Conservation (phyloP, 1,140 invertebrate genomes). For the Dufourea novaeangliae region DNA sequence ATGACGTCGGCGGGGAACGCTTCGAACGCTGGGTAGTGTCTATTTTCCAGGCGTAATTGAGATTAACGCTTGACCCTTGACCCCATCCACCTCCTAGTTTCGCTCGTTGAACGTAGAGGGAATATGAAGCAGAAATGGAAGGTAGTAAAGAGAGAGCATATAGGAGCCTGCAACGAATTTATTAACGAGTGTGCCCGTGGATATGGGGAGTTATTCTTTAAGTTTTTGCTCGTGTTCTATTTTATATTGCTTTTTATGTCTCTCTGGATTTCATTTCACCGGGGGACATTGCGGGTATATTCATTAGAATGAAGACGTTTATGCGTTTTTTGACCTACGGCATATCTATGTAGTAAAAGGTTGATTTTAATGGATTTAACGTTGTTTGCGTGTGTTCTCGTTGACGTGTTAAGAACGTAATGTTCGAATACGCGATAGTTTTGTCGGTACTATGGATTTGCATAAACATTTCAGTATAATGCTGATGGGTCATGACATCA, state of each 20-base stretch:
- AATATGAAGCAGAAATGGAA: constrained; percentile 43
- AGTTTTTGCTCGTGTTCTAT: background rate
- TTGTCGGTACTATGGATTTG: too few species aligned
- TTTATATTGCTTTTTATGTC: background rate
- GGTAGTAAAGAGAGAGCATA: constrained; percentile 16
- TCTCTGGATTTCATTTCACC: background rate
- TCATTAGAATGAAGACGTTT: too few species aligned
- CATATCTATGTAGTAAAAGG: too few species aligned
- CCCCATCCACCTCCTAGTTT: too few species aligned
- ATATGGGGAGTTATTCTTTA: background rate
- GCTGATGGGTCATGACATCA: too few species aligned
- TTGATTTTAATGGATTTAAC: too few species aligned
- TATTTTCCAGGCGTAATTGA: constrained; percentile 22
- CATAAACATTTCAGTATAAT: too few species aligned
- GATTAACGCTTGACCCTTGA: constrained; percentile 39
- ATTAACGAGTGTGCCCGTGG: constrained; percentile 35
- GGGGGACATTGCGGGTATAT: too few species aligned
- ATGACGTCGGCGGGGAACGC: background rate
- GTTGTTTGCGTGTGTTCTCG: too few species aligned
- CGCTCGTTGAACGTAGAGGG: constrained; percentile 1
- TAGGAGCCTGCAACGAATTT: constrained; percentile 20
- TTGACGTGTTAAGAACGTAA: too few species aligned
- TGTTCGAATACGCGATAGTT: too few species aligned
- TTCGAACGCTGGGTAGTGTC: background rate
- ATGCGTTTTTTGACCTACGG: too few species aligned